These are phyloP conservation scores for Whitmania pigra DNA, from an alignment of 1,140 invertebrate species.

Conservation along the genomic window DNA sequence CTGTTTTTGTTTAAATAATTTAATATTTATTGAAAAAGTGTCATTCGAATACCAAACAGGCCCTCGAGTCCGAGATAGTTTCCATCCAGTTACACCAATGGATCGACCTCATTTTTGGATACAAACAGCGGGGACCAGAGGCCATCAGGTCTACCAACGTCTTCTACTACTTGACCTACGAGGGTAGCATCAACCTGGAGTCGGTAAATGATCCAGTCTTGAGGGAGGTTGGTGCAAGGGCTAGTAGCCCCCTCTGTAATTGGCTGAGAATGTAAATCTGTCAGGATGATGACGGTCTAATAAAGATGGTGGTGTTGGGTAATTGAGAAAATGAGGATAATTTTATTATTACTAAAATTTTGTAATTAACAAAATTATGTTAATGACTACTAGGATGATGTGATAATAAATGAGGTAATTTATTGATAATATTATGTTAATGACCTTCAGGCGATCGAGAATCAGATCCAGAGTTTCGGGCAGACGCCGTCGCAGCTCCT, in stretches of 20 bases:
- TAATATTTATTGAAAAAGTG: too few species aligned
- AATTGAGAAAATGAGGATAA: too few species aligned
- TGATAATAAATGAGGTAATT: background rate
- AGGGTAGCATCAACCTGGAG: slow-evolving; percentile 87
- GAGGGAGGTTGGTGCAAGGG: slow-evolving; percentile 50
- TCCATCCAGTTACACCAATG: slow-evolving; percentile 98
- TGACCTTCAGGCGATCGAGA: slow-evolving; percentile 89
- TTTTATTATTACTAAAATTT: too few species aligned
- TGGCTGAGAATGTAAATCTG: background rate
- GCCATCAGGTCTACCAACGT: slow-evolving; percentile 92
- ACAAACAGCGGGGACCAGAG: slow-evolving; percentile 96
- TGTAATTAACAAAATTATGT: background rate
- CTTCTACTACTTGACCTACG: slow-evolving; percentile 98
- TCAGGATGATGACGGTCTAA: too few species aligned
- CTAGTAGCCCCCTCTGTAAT: background rate
- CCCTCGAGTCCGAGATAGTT: slow-evolving; percentile 95
- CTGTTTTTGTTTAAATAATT: too few species aligned
- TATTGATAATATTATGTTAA: too few species aligned
- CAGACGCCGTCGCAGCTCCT: slow-evolving; percentile 93
- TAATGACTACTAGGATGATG: background rate
- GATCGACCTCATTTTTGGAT: slow-evolving; percentile 99
- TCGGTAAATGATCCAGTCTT: slow-evolving; percentile 77
- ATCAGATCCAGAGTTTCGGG: slow-evolving; percentile 94
- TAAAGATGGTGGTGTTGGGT: too few species aligned
- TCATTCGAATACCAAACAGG: slow-evolving; percentile 45